Base-by-base conservation (phyloP, 2,113 vertebrate species). In the Gyps fulvus region DNA sequence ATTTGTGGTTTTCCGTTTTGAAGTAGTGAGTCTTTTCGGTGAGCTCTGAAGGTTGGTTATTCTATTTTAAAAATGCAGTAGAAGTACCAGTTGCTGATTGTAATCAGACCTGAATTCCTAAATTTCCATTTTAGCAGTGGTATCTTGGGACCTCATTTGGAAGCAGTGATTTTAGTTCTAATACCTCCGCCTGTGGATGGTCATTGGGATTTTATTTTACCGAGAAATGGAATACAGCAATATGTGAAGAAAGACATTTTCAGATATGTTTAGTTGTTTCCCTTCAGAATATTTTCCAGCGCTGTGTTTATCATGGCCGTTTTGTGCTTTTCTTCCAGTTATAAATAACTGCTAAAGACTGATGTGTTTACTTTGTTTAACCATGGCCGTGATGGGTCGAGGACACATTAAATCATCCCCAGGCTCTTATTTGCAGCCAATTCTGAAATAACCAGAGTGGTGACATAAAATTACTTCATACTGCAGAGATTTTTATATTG, bases 351-450 rank as follows among this genome's bases (percentile, higher is more conserved):
- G 71, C 71, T 94, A 47, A 91, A 96, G 92, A 93, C 78, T 83
- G 91, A 97, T 96, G 91, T 96, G 95, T 95, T 96, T 96, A 96
- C 91, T 96, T 97, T 94, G 94, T 93, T 96, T 88, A 94, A 87
- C 96, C 89, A 87, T 67, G 92, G 91, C 92, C 27, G 0, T 93
- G 92, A 84, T 96, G 94, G 87, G 92, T 95, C 27, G 93, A 95
- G 96, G 92, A 94, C 87, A 91, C 91, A 78, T 95, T 97, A 97
- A 97, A 96, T 97, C 96, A 97, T 95, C 84, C 87, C 93, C 78
- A 78, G 87, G 47, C 45, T 90, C 78, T 83, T 95, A 72, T 97
- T 97, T 96, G 87, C 67, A 93, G 95, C 91, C 91, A 91, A 63
- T 90, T 95, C 89, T 47, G 94, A 93, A 95, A 91, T 90, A 88